These are phyloP conservation scores for Amblyjoppa proteus DNA, from an alignment of 2,888 invertebrate genomes.

Conservation along the genomic window DNA sequence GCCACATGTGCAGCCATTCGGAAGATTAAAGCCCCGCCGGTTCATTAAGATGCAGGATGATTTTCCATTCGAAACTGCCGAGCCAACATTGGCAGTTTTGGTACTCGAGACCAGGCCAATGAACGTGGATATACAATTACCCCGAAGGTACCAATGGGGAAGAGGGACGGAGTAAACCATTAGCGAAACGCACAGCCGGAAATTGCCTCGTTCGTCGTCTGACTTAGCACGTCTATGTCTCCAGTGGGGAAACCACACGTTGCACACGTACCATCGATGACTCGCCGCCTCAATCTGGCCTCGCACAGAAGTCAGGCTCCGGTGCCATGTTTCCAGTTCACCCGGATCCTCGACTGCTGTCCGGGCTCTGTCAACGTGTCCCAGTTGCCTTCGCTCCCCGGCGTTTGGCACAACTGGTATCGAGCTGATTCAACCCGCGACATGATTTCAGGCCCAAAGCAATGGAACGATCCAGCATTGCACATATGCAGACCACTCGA, in stretches of 20 bases:
- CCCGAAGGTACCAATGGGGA: neutral
- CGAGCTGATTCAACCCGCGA: constrained; percentile 31
- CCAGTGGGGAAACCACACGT: constrained; percentile 53
- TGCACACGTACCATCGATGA: constrained; percentile 28
- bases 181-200: constrained; percentile 64
- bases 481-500: too few species aligned
- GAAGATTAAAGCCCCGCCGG: neutral
- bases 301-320: constrained; percentile 25
- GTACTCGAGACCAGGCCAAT: constrained; percentile 13
- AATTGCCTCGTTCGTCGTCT: constrained; percentile 60
- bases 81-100: neutral
- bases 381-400: neutral
- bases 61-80: constrained; percentile 24
- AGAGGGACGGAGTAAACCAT: constrained; percentile 52
- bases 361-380: neutral
- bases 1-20: constrained; percentile 1
- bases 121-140: constrained; percentile 55
- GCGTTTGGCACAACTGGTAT: neutral
- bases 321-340: constrained; percentile 25
- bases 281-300: neutral
- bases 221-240: constrained; percentile 44
- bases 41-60: constrained; percentile 31
- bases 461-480: neutral
- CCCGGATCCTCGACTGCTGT: neutral
- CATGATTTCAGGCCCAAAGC: neutral